phyloP scores from a whole-genome alignment of 92 coral and sea anemone species.

The Desmophyllum pertusum region DNA sequence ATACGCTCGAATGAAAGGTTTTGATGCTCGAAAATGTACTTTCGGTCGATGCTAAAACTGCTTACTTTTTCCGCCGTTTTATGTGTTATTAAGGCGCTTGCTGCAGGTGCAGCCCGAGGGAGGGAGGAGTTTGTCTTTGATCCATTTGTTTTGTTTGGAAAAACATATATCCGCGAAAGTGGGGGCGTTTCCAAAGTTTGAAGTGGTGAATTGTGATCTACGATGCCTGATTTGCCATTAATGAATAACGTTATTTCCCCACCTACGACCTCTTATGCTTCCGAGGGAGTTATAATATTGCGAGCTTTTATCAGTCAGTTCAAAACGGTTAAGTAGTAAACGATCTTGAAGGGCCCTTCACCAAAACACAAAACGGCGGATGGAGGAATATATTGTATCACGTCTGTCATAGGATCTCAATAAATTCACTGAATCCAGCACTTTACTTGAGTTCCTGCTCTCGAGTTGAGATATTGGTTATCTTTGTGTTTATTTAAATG shows the following conservation, averaged over 20 bases:
- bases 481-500: neutral
- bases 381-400: neutral
- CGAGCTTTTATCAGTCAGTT: neutral
- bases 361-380: neutral
- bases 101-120: neutral
- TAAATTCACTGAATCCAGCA: neutral
- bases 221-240: neutral
- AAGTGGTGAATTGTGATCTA: neutral
- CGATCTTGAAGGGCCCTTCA: neutral
- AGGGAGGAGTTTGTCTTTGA: neutral
- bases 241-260: neutral
- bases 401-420: neutral
- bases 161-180: neutral
- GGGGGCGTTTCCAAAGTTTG: conserved; percentile 8
- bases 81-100: neutral
- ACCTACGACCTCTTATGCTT: neutral
- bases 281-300: neutral
- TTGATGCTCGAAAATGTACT: neutral
- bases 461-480: neutral
- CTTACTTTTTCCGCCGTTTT: neutral
- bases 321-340: neutral
- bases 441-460: neutral
- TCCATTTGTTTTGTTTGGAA: neutral
- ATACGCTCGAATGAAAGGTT: neutral
- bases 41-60: neutral